phyloP scores from a whole-genome alignment of 2,888 invertebrate species.

The Cantharis rustica region DNA sequence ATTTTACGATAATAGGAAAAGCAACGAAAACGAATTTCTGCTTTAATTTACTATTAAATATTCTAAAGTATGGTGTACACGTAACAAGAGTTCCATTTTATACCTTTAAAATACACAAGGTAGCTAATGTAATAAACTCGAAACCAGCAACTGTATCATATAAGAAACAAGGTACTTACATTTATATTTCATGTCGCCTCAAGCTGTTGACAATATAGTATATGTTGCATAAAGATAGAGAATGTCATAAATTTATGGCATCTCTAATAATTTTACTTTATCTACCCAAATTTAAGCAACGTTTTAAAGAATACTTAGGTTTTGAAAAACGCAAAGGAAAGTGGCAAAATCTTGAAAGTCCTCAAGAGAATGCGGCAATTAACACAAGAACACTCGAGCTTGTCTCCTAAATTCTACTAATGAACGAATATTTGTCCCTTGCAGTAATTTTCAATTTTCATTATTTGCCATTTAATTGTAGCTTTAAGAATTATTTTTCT shows the following conservation, averaged over 20 bases:
- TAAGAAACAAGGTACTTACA: not conserved
- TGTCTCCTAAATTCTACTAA: conserved; percentile 30
- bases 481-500: not conserved
- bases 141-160: not conserved
- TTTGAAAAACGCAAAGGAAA: conserved; percentile 9
- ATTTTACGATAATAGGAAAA: not conserved
- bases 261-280: not conserved
- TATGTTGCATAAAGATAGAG: not conserved
- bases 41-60: not conserved
- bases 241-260: not conserved
- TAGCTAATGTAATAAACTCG: not conserved
- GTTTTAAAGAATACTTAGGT: not conserved
- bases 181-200: conserved; percentile 11
- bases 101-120: not conserved
- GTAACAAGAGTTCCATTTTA: not conserved
- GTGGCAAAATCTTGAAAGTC: conserved; percentile 29
- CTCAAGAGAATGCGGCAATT: conserved; percentile 42
- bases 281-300: not conserved
- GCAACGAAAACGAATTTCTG: not conserved
- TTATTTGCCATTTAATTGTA: not conserved
- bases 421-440: not conserved
- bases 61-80: not conserved
- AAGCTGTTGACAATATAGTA: conserved; percentile 18
- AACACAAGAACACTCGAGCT: conserved; percentile 41
- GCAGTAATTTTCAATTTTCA: not conserved